Evolutionary conservation across 2,888 invertebrate species (phyloP).

Genomic region (Lacanobia oleracea): DNA sequence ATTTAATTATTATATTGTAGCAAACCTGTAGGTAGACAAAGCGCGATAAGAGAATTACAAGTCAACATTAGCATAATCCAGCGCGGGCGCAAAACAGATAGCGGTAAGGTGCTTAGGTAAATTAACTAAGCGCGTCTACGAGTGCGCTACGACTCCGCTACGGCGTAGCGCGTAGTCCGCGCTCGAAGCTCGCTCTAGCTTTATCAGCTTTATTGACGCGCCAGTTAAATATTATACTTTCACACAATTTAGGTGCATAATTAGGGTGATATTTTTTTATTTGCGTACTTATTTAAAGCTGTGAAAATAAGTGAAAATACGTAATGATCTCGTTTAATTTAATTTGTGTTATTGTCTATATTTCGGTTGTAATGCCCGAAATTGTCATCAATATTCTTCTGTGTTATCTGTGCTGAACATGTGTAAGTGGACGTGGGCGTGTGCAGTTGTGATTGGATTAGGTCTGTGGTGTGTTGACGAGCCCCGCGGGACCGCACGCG

Average conservation of each 20-base stretch:
- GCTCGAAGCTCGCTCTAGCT: constrained; percentile 64
- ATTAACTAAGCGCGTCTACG: constrained; percentile 82
- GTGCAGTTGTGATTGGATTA: constrained; percentile 92
- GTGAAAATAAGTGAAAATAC: neutral
- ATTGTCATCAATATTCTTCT: constrained; percentile 43
- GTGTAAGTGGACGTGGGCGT: constrained; percentile 77
- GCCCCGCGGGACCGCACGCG: constrained; percentile 88
- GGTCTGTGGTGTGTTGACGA: constrained; percentile 91
- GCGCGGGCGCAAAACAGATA: constrained; percentile 87
- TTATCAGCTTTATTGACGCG: constrained; percentile 72
- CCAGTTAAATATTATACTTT: constrained; percentile 62
- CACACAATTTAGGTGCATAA: constrained; percentile 40
- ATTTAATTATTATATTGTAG: constrained; percentile 71
- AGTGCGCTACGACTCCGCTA: constrained; percentile 66
- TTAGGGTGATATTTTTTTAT: constrained; percentile 43
- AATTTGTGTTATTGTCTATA: neutral
- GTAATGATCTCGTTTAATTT: neutral
- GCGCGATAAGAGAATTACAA: constrained; percentile 88
- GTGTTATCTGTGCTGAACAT: constrained; percentile 49
- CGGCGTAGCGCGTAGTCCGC: constrained; percentile 69
- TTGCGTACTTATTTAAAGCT: constrained; percentile 1
- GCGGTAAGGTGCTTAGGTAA: constrained; percentile 89
- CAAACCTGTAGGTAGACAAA: constrained; percentile 82
- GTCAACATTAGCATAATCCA: constrained; percentile 87
- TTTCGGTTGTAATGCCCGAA: constrained; percentile 7